phyloP scores from a whole-genome alignment of 2,888 invertebrate genomes.

The Drosophila sordidula region DNA sequence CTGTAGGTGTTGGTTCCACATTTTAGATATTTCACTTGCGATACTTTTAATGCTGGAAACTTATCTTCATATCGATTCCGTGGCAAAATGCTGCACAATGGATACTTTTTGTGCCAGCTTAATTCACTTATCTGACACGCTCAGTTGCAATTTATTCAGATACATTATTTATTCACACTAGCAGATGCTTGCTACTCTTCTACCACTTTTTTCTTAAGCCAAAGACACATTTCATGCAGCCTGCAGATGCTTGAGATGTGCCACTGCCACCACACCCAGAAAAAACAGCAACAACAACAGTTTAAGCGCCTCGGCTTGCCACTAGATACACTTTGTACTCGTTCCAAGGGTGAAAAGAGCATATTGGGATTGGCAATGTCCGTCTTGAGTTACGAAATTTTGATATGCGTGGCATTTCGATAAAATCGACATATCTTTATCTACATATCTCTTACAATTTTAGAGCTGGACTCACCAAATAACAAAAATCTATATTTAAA shows the following conservation, averaged over 20 bases:
- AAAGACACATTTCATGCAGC: constrained; percentile 34
- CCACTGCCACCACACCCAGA: constrained; percentile 43
- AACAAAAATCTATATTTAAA: no score
- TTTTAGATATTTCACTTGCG: no score
- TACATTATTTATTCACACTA: constrained; percentile 55
- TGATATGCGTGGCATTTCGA: no score
- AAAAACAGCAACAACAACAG: constrained; percentile 5
- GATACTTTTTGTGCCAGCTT: constrained; percentile 18
- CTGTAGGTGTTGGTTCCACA: no score
- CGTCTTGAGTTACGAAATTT: no score
- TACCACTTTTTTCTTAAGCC: constrained; percentile 5
- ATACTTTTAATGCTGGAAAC: neutral
- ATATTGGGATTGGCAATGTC: no score
- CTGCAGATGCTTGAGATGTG: constrained; percentile 49
- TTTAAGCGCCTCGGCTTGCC: constrained; percentile 7
- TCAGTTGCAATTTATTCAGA: constrained; percentile 40
- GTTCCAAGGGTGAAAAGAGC: no score
- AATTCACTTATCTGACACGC: constrained; percentile 46
- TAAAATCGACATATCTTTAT: no score
- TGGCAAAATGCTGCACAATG: neutral
- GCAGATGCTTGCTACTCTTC: constrained; percentile 26
- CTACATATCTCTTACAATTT: no score
- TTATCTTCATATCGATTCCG: neutral
- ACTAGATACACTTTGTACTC: constrained; percentile 1
- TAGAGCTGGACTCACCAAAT: no score